phyloP scores from a whole-genome alignment of 2,113 vertebrate genomes.

The Circaetus cinerascens region DNA sequence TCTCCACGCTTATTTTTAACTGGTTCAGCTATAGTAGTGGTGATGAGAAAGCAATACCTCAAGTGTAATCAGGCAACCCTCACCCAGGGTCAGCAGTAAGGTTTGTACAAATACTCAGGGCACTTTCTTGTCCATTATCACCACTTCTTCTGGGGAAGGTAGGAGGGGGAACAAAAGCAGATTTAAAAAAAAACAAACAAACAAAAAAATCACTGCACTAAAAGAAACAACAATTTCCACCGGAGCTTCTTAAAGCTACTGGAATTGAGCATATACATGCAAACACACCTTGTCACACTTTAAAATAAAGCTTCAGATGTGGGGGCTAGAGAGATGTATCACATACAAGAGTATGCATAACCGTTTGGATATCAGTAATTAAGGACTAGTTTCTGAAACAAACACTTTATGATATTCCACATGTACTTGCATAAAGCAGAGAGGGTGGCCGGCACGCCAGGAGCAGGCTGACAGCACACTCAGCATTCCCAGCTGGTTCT shows the following conservation, averaged over 20 bases:
- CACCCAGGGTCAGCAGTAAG: background rate
- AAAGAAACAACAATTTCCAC: background rate
- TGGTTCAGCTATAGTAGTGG: background rate
- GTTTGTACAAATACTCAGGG: background rate
- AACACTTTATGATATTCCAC: background rate
- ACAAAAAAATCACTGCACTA: background rate
- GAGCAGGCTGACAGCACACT: background rate
- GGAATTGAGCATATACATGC: background rate
- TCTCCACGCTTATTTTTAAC: background rate
- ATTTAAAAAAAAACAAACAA: background rate
- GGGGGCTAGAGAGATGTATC: background rate
- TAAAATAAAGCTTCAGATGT: background rate
- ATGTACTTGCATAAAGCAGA: background rate
- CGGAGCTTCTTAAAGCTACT: background rate
- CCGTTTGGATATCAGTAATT: background rate
- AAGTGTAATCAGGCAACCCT: background rate
- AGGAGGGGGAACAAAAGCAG: background rate
- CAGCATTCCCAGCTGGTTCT: background rate
- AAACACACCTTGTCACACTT: background rate
- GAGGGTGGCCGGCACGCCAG: rapidly evolving
- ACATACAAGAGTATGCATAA: background rate
- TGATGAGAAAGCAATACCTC: background rate
- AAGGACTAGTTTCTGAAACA: background rate
- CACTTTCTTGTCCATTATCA: background rate
- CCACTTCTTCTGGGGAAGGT: background rate